Conservation (phyloP, 2,113 vertebrate genomes). For the Myxocyprinus asiaticus region DNA sequence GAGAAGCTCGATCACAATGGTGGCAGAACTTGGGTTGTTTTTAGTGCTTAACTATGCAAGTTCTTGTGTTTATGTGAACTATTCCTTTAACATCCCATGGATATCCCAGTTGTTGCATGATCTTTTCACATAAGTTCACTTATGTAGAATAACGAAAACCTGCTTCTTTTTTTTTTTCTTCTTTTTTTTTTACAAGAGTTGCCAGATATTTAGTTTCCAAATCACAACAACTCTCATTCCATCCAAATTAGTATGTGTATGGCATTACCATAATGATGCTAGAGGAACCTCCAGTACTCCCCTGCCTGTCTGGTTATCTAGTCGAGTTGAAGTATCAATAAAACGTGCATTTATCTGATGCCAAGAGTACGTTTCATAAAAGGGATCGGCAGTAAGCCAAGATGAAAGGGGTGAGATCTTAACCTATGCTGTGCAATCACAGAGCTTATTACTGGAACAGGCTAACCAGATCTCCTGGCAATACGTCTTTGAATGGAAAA, state of each 20-base stretch:
- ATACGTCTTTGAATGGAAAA: conserved; percentile 1
- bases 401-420: conserved; percentile 13
- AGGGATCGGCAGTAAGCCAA: background rate
- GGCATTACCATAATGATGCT: background rate
- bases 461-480: background rate
- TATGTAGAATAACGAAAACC: background rate
- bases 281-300: background rate
- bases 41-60: too few species aligned
- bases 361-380: conserved; percentile 19
- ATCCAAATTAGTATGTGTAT: conserved; percentile 20
- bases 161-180: too few species aligned
- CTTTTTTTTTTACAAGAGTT: background rate
- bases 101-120: background rate
- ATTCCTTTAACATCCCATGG: too few species aligned
- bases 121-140: background rate
- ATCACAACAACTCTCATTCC: conserved; percentile 9
- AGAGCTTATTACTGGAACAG: background rate
- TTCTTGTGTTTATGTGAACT: too few species aligned
- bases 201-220: background rate
- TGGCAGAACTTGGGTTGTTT: too few species aligned
- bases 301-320: background rate
- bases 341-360: conserved; percentile 5
- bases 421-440: background rate
- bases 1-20: too few species aligned
- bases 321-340: conserved; percentile 4